Base-by-base conservation (phyloP, 23 tunicate species). In the Styela clava region DNA sequence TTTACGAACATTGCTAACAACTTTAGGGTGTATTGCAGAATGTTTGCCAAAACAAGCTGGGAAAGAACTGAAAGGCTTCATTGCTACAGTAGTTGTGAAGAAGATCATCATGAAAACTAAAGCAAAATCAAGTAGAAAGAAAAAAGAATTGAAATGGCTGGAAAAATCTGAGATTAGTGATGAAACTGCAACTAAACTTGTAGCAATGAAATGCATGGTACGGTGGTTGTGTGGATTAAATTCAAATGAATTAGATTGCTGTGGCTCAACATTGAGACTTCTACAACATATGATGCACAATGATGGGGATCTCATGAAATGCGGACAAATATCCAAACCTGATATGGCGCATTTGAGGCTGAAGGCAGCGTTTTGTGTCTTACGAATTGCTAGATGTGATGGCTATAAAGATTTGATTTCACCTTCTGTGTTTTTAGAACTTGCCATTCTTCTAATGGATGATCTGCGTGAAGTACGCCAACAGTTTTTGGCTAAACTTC, bases 161-260 rank as follows among this genome's bases (percentile, higher is more conserved):
- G 97, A 91, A 35, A 83, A 86, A 44, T 27, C 26, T 67, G 97
- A 86, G 25, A 28, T 91, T 1, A 52, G 87, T 37, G 71, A 83
- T 12, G 97, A 91, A 83, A 74, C 97, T 7, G 78, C 70, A 65
- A 79, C 88, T 1, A 91, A 91, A 79, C 78, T 93, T 25, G 92
- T 88, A 0, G 91, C 94, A 24, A 87, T 93, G 89, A 93, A 93
- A 81, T 93, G 98, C 81, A 93, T 93, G 86, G 89, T 87, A 0
- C 78, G 98, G 1, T 93, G 98, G 98, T 70, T 93, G 79, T 69
- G 69, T 28, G 98, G 98, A 3, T 33, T 93, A 28, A 79, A 86
- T n/a, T 87, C 89, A 22, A 93, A 93, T 44, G 98, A 93, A 0
- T 73, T 27, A 24, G 90, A 93, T 63, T 76, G 87, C 69, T 93